These are phyloP conservation scores for Scopus umbretta DNA, from an alignment of 2,113 vertebrate genomes.

Conservation along the genomic window DNA sequence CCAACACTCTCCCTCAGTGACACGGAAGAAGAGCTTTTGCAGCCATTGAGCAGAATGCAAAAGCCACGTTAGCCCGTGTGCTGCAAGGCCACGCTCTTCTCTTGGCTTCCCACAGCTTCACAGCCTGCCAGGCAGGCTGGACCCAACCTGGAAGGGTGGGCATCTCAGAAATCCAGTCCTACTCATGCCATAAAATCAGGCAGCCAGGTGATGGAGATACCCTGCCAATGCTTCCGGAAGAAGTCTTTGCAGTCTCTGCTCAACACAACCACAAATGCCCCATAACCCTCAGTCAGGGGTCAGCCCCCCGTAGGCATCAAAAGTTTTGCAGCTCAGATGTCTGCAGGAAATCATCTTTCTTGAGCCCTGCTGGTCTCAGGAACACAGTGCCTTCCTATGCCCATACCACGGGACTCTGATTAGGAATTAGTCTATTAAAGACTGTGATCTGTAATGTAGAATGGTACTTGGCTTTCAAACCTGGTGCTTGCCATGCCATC, in stretches of 20 bases:
- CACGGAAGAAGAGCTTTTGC: neutral
- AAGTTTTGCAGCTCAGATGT: accelerated
- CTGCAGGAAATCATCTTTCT: neutral
- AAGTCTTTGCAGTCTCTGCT: neutral
- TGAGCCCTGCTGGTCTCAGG: neutral
- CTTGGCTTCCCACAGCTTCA: neutral
- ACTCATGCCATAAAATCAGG: neutral
- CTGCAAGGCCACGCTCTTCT: neutral
- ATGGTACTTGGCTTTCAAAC: neutral
- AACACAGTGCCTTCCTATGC: neutral
- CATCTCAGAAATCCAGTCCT: neutral
- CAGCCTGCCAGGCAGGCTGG: accelerated
- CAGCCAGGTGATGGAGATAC: neutral
- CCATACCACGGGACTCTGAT: neutral
- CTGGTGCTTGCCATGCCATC: accelerated
- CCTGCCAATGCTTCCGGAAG: neutral
- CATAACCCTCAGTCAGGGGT: accelerated
- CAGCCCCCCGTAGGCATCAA: neutral
- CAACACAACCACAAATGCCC: neutral
- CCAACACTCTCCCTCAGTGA: accelerated
- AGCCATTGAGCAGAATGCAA: accelerated
- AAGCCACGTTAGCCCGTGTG: accelerated
- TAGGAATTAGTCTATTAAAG: neutral
- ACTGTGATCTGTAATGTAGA: neutral
- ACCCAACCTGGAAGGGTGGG: neutral